Evolutionary conservation across 2,888 invertebrate genomes (phyloP).

Genomic region (Sceliomorpha sp.): DNA sequence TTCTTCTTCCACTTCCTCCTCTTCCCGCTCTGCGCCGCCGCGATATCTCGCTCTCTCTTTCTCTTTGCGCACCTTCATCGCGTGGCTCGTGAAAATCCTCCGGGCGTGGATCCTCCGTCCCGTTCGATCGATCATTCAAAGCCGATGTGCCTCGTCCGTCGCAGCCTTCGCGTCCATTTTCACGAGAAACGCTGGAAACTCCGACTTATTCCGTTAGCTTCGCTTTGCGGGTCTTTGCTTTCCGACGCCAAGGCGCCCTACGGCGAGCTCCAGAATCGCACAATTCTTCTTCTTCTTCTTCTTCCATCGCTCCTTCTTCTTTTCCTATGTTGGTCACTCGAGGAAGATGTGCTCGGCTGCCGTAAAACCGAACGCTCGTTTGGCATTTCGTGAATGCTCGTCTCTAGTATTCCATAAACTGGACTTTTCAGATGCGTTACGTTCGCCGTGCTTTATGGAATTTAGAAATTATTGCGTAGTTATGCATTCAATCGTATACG

Average conservation of each 20-base stretch:
- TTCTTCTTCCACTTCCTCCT: slow-evolving; percentile 9
- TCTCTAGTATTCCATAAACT: too few species aligned
- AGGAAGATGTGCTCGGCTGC: too few species aligned
- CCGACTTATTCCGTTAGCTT: slow-evolving; percentile 47
- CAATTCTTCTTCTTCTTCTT: too few species aligned
- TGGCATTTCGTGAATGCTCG: too few species aligned
- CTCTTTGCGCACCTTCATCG: slow-evolving; percentile 50
- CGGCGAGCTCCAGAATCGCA: slow-evolving; percentile 40
- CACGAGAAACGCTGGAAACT: slow-evolving; percentile 48
- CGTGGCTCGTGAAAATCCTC: slow-evolving; percentile 64
- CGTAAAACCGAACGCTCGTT: too few species aligned
- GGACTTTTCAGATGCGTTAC: too few species aligned
- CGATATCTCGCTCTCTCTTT: slow-evolving; percentile 44
- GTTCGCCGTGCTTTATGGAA: too few species aligned
- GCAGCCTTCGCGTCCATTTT: slow-evolving; percentile 51
- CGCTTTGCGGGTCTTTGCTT: slow-evolving; percentile 50
- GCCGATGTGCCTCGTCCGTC: slow-evolving; percentile 50
- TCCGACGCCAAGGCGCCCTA: slow-evolving; percentile 47
- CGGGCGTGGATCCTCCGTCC: slow-evolving; percentile 64
- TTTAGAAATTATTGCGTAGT: too few species aligned
- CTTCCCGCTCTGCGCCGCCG: slow-evolving; percentile 20
- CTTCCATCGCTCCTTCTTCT: background rate
- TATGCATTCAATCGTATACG: too few species aligned
- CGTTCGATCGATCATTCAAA: slow-evolving; percentile 55
- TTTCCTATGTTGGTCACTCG: too few species aligned